These are phyloP conservation scores for Helostoma temminkii DNA, from an alignment of 2,797 vertebrate genomes.

Conservation along the genomic window DNA sequence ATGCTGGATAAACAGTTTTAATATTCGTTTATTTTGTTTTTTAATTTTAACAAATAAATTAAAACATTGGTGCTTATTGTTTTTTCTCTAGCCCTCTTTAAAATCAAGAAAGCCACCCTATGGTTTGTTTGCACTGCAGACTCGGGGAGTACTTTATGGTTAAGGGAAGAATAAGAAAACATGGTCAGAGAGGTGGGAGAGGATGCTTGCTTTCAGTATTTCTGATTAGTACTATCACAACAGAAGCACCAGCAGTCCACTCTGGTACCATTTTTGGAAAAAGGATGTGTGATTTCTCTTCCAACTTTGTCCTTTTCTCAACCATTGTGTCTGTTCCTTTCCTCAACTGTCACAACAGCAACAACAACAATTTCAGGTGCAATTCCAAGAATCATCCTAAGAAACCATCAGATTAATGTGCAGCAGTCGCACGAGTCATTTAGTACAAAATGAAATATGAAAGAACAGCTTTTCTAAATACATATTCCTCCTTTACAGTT, in stretches of 20 bases:
- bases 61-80: too few relatives aligned
- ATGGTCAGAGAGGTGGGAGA: slow-evolving; percentile 6
- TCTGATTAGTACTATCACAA: slow-evolving; percentile 58
- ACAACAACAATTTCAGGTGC: slow-evolving; percentile 11
- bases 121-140: slow-evolving; percentile 14
- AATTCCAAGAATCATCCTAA: slow-evolving; percentile 26
- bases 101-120: slow-evolving; percentile 10
- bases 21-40: too few relatives aligned
- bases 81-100: too few relatives aligned
- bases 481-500: background rate
- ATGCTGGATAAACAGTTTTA: too few relatives aligned
- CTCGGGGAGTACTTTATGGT: slow-evolving; percentile 31
- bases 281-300: slow-evolving; percentile 55
- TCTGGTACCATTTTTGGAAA: slow-evolving; percentile 55
- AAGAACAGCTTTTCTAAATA: too few relatives aligned
- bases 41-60: too few relatives aligned
- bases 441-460: slow-evolving; percentile 29
- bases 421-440: slow-evolving; percentile 20
- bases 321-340: slow-evolving; percentile 8
- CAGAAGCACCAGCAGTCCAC: slow-evolving; percentile 44
- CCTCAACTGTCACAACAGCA: slow-evolving; percentile 22
- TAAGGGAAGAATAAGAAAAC: slow-evolving; percentile 4
- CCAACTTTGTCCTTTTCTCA: slow-evolving; percentile 15
- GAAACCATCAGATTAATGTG: slow-evolving; percentile 12
- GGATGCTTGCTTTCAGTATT: slow-evolving; percentile 41